Conservation (phyloP, 2,888 invertebrate species). For the Chymomyza amoena region DNA sequence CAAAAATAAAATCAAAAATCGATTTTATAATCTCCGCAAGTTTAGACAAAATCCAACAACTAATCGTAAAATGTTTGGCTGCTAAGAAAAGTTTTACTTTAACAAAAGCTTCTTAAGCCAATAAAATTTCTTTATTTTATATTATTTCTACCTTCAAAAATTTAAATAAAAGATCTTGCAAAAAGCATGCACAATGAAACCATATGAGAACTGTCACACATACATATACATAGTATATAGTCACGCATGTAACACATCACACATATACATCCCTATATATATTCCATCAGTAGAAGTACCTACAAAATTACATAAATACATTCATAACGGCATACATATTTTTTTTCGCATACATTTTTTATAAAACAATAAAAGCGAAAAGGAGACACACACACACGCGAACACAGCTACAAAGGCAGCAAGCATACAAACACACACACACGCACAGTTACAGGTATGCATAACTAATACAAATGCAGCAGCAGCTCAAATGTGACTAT, state of each 20-base stretch:
- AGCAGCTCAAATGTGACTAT: conserved; percentile 26
- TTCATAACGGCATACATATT: conserved; percentile 13
- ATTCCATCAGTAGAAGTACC: conserved; percentile 10
- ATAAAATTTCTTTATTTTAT: too few species aligned
- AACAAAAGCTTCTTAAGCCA: too few species aligned
- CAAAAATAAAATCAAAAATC: too few species aligned
- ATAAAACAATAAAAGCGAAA: conserved; percentile 61
- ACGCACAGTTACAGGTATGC: conserved; percentile 2
- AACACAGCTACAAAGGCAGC: conserved; percentile 7
- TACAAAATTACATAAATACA: conserved; percentile 21
- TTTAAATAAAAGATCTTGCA: too few species aligned
- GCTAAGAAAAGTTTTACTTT: too few species aligned
- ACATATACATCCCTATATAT: neutral
- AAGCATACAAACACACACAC: conserved; percentile 30
- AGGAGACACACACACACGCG: neutral
- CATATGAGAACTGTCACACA: too few species aligned
- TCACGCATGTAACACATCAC: neutral
- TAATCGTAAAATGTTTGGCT: too few species aligned
- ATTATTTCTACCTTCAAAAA: too few species aligned
- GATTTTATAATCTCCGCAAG: too few species aligned
- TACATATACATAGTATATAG: too few species aligned
- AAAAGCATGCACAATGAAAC: too few species aligned
- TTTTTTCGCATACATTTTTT: conserved; percentile 51
- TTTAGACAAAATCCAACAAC: too few species aligned
- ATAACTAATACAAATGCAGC: conserved; percentile 31